A percentile compares a stretch with the other conserved stretches of the same genome.
Evolutionary conservation across 2,888 invertebrate genomes (phyloP).

Genomic region (Rhopalosiphum nymphaeae): DNA sequence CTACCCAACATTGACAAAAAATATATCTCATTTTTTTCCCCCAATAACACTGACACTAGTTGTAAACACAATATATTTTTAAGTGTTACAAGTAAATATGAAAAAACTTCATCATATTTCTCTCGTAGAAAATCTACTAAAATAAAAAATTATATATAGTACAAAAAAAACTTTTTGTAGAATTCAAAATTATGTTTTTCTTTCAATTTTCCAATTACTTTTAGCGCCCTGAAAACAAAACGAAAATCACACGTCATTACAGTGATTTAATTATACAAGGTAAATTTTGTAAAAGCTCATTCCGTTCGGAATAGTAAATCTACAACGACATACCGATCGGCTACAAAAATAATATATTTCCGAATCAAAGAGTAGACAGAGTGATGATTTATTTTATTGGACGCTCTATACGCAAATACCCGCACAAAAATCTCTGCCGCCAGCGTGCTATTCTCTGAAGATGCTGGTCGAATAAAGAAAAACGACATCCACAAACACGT

Average conservation of each 20-base stretch:
- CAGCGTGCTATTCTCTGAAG: too few relatives aligned
- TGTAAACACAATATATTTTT: neutral
- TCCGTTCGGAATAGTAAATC: neutral
- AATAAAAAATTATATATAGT: neutral
- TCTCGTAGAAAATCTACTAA: neutral
- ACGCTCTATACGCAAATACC: neutral
- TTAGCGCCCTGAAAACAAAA: neutral
- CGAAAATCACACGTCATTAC: neutral
- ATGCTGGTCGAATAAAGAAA: neutral
- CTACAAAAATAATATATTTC: neutral
- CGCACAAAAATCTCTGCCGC: neutral
- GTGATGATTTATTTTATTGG: neutral
- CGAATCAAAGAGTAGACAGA: neutral
- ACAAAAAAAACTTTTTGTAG: neutral
- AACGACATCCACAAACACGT: neutral
- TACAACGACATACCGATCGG: neutral
- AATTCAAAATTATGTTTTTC: neutral
- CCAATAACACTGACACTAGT: too few relatives aligned
- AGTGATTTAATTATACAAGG: neutral
- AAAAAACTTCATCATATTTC: neutral
- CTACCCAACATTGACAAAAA: neutral
- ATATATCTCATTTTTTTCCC: neutral
- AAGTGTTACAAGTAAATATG: neutral
- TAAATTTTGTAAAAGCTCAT: neutral
- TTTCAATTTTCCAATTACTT: neutral